phyloP scores from a whole-genome alignment of 1,140 invertebrate genomes.

The Pseudoatta argentina region DNA sequence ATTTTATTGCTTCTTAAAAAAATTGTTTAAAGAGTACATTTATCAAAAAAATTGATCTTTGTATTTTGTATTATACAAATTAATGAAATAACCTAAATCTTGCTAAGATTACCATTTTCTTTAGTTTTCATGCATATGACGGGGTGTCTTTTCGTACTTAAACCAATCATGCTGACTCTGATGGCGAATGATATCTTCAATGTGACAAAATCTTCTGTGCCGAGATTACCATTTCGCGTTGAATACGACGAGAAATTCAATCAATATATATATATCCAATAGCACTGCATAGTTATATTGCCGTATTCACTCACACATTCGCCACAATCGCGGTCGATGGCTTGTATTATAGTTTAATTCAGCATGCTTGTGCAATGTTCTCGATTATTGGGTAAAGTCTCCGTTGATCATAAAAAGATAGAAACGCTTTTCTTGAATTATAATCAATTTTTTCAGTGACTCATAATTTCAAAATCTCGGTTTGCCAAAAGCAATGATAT shows the following conservation, averaged over 20 bases:
- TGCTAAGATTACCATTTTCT: neutral
- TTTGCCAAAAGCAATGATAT: neutral
- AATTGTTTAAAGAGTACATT: neutral
- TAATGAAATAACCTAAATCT: neutral
- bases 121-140: neutral
- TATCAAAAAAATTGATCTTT: neutral
- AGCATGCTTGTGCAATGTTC: conserved; percentile 35
- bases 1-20: too few species aligned
- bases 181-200: neutral
- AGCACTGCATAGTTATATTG: conserved; percentile 3
- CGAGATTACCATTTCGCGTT: conserved; percentile 3
- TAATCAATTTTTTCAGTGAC: neutral
- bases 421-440: neutral
- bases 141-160: neutral
- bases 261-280: conserved; percentile 1
- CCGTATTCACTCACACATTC: neutral
- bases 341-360: conserved; percentile 22
- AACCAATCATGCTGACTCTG: neutral
- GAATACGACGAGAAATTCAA: conserved; percentile 15
- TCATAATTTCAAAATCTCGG: neutral
- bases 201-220: neutral
- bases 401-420: neutral
- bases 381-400: conserved; percentile 31
- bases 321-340: neutral
- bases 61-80: neutral